Evolutionary conservation across 2,888 invertebrate genomes (phyloP).

Genomic region (Eristalis intricaria): DNA sequence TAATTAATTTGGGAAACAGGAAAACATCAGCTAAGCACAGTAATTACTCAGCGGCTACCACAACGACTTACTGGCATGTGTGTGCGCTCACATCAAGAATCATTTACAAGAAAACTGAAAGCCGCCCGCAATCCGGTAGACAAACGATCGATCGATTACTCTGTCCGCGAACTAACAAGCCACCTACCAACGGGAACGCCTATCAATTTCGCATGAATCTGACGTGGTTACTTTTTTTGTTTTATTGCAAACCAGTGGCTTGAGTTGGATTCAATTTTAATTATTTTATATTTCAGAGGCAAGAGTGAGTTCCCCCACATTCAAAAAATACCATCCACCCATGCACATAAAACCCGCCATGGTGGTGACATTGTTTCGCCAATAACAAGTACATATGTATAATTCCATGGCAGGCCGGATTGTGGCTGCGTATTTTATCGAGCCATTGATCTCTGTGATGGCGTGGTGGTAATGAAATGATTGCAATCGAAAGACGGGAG

Average conservation of each 20-base stretch:
- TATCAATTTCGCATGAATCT: slow-evolving; percentile 23
- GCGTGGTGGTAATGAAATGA: slow-evolving; percentile 46
- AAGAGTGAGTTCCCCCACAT: not conserved
- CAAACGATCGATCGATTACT: not conserved
- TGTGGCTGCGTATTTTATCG: slow-evolving; percentile 15
- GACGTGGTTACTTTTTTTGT: not conserved
- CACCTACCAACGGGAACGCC: slow-evolving; percentile 42
- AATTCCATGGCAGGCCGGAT: too few relatives aligned
- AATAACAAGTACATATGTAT: not conserved
- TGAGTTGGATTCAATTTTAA: slow-evolving; percentile 26
- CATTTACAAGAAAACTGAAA: slow-evolving; percentile 44
- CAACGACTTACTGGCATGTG: slow-evolving; percentile 21
- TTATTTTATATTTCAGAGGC: not conserved
- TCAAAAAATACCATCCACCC: slow-evolving; percentile 39
- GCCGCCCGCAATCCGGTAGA: slow-evolving; percentile 6
- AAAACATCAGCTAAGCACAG: slow-evolving; percentile 13
- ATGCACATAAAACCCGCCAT: slow-evolving; percentile 31
- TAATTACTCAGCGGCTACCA: slow-evolving; percentile 11
- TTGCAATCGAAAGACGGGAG: slow-evolving; percentile 27
- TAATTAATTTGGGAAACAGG: not conserved
- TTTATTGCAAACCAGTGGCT: slow-evolving; percentile 1
- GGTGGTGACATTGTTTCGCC: slow-evolving; percentile 49
- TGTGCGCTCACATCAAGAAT: slow-evolving; percentile 29
- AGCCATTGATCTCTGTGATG: slow-evolving; percentile 45
- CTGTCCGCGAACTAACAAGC: not conserved